Percentiles rank a stretch among this genome's conserved stretches.
phyloP scores from a whole-genome alignment of 2,113 vertebrate species.

The Sinosuthora webbiana region DNA sequence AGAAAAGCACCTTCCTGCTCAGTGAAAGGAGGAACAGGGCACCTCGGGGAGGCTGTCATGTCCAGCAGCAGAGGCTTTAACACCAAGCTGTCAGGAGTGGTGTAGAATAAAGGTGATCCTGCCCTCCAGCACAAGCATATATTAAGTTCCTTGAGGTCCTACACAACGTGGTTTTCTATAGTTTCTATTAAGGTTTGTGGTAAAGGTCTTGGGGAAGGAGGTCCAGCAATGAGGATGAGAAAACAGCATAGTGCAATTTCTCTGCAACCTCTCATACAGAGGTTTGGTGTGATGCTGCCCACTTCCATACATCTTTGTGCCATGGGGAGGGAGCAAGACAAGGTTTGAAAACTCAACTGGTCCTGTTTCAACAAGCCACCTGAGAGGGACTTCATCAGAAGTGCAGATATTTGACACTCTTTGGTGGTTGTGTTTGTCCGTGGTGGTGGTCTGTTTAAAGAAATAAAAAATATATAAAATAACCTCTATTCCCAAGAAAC shows the following conservation, averaged over 20 bases:
- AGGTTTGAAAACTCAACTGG: background rate
- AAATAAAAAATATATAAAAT: background rate
- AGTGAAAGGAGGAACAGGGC: background rate
- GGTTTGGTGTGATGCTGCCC: background rate
- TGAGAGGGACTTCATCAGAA: background rate
- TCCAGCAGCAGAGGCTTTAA: background rate
- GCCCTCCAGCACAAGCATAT: background rate
- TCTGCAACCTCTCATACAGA: background rate
- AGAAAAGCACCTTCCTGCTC: background rate
- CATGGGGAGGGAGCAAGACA: background rate
- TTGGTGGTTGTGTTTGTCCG: background rate
- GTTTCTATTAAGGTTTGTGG: background rate
- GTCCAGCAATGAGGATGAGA: background rate
- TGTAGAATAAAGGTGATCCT: background rate
- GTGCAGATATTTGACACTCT: background rate
- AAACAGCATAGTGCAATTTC: background rate
- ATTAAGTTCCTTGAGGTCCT: background rate
- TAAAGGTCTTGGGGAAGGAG: background rate
- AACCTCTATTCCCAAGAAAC: background rate
- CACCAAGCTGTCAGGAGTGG: background rate
- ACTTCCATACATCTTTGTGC: background rate
- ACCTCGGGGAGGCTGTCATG: accelerated
- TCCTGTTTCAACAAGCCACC: background rate
- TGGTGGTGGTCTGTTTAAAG: background rate
- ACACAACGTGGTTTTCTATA: background rate